Conservation (phyloP, 2,797 vertebrate species). For the Aplochiton taeniatus region DNA sequence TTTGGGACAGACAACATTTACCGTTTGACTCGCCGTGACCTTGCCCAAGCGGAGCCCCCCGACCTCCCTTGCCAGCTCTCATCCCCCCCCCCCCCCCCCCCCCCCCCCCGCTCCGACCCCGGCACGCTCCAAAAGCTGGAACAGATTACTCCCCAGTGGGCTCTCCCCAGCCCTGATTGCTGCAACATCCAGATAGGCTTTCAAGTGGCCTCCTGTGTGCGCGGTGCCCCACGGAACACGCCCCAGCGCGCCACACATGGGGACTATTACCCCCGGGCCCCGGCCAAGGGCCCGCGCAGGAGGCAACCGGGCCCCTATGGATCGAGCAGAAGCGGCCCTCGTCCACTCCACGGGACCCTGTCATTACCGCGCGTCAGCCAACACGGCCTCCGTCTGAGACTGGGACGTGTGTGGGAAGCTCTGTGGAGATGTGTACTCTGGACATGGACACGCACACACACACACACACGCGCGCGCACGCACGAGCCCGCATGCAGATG, state of each 20-base stretch:
- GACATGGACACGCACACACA: not conserved
- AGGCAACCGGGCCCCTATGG: constrained; percentile 47
- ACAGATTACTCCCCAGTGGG: constrained; percentile 77
- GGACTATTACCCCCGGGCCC: constrained; percentile 69
- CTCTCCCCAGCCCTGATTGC: constrained; percentile 77
- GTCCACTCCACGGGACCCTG: constrained; percentile 60
- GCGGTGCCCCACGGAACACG: constrained; percentile 66
- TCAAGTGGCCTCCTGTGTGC: constrained; percentile 77
- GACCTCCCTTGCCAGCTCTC: not conserved
- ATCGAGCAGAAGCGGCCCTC: constrained; percentile 56
- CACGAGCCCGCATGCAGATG: not conserved
- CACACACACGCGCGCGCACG: not conserved
- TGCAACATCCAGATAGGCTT: constrained; percentile 76
- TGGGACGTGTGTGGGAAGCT: too few relatives aligned
- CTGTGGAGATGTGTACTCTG: too few relatives aligned
- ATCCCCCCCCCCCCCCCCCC: constrained; percentile 22
- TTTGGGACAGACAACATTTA: constrained; percentile 34
- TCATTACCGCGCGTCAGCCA: constrained; percentile 71
- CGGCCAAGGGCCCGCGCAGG: constrained; percentile 45
- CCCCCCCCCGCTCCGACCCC: constrained; percentile 49
- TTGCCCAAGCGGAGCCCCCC: constrained; percentile 62
- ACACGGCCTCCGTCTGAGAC: too few relatives aligned
- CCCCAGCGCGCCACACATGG: constrained; percentile 74
- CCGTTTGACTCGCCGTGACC: constrained; percentile 63
- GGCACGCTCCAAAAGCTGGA: constrained; percentile 77